A percentile compares a stretch with the other conserved stretches of the same genome.
These are phyloP conservation scores for Cheirogaleus medius DNA, from an alignment of 2,113 vertebrate species.

Conservation along the genomic window DNA sequence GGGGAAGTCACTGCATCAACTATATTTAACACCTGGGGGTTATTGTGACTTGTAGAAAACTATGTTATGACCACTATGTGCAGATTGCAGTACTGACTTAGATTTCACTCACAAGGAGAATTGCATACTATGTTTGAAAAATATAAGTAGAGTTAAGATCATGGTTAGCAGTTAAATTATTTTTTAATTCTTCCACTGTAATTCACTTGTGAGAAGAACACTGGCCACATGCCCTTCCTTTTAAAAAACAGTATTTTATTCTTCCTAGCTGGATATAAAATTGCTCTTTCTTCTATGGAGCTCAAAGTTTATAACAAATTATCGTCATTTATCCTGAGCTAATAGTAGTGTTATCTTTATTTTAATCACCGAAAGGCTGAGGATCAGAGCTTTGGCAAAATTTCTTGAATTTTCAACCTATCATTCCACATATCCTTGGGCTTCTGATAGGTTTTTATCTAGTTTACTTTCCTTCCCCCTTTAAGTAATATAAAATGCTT, in stretches of 20 bases:
- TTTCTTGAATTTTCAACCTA: conserved; percentile 34
- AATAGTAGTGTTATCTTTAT: background rate
- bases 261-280: background rate
- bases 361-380: background rate
- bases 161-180: conserved; percentile 23
- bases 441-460: conserved; percentile 9
- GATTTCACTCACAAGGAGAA: background rate
- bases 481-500: conserved; percentile 44
- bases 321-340: background rate
- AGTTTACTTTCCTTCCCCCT: background rate
- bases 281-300: background rate
- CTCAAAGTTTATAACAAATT: background rate
- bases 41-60: background rate
- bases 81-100: background rate
- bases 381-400: background rate
- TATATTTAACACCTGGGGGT: background rate
- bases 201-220: background rate
- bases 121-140: background rate
- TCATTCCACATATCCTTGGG: background rate
- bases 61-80: background rate
- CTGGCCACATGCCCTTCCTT: background rate
- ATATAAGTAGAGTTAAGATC: background rate
- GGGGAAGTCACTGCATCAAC: background rate
- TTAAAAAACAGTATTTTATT: conserved; percentile 1
- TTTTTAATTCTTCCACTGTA: background rate